Percentiles rank a stretch among this genome's conserved stretches.
Evolutionary conservation across 2,797 vertebrate species (phyloP).

Genomic region (Anabas testudineus): DNA sequence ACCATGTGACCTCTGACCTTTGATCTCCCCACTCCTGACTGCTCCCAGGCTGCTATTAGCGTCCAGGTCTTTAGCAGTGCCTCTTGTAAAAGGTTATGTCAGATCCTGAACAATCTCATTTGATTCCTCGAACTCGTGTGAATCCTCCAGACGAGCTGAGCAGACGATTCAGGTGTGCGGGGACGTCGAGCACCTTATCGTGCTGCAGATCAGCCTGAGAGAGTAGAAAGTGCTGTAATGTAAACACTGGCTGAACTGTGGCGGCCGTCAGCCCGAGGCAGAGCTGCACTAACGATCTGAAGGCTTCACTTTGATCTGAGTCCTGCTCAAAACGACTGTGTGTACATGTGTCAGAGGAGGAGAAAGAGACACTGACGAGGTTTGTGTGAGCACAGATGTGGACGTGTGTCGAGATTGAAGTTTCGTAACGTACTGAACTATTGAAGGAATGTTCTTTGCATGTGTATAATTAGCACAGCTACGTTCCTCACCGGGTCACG

Average conservation of each 20-base stretch:
- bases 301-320: conserved; percentile 60
- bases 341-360: neutral
- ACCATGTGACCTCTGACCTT: conserved; percentile 25
- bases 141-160: conserved; percentile 2
- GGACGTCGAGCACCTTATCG: conserved; percentile 39
- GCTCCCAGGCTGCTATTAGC: neutral
- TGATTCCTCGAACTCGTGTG: neutral
- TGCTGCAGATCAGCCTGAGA: conserved; percentile 32
- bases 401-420: neutral
- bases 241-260: conserved; percentile 70
- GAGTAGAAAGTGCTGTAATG: conserved; percentile 66
- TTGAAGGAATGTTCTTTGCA: neutral
- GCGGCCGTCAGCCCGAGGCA: conserved; percentile 63
- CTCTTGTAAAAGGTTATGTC: neutral
- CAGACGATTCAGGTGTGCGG: conserved; percentile 23
- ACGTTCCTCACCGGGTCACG: conserved; percentile 46
- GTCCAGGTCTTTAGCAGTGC: neutral
- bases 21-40: conserved; percentile 1
- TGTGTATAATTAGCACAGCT: conserved; percentile 30
- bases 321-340: conserved; percentile 6
- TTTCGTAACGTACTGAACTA: neutral
- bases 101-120: neutral
- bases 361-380: neutral
- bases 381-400: neutral
- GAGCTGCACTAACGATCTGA: conserved; percentile 49